Evolutionary conservation across 1,140 invertebrate species (phyloP), one percentile per base, ranked within the genome.

Genomic region (Bombus turneri): DNA sequence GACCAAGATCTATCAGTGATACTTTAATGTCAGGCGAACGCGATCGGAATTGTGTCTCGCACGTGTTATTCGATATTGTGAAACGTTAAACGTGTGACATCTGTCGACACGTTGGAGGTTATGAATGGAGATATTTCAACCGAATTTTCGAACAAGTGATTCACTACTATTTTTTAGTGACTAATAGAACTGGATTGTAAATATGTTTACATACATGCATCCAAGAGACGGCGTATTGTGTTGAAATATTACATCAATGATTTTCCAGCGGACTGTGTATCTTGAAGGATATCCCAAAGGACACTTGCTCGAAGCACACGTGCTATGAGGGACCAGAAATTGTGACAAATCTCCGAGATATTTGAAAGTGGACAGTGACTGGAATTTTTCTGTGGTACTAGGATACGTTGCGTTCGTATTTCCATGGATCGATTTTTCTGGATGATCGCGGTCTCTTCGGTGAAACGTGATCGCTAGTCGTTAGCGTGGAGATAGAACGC

Each of bases 1-100:
- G 76, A 18, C 34, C 4, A 57, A 74, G 73, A 18, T 53, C n/a
- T 5, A 34, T 43, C 69, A 81, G 69, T 81, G 80, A 69, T n/a
- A n/a, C 25, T 13, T 34, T 22, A n/a, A 31, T 31, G n/a, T 8
- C 47, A n/a, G 8, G 37, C 31, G 31, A 18, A 68, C 77, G 72
- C 80, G 73, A 78, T 78, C 59, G 59, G 34, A 53, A 84, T 77
- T 62, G 81, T 75, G 86, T 72, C 13, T 13, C 10, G 34, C 79
- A 57, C 66, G 66, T 71, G 79, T 53, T 43, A 18, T 34, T 25
- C 31, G 41, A 18, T 31, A 79, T 66, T 41, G 37, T 34, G 41
- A 22, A 79, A 18, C 77, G 41, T 15, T 15, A 59, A 75, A 34
- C 31, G 47, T 28, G 25, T 75, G 41, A 43, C 73, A 57, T 57